phyloP scores from a whole-genome alignment of 2,797 vertebrate genomes.

The Tauraco hartlaubi region DNA sequence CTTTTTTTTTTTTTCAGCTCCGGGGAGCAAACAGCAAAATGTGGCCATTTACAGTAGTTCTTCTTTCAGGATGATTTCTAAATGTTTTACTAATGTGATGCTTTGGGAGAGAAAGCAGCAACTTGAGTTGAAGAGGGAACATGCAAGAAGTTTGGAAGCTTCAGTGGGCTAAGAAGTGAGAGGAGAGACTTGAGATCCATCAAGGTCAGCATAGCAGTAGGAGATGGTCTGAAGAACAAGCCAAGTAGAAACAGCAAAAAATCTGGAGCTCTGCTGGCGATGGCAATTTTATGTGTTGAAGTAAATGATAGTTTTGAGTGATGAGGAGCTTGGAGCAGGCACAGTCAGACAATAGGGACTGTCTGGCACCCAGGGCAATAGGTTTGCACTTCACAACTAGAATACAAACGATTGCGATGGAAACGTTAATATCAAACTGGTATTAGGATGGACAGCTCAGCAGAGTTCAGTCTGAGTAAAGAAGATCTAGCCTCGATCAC shows the following conservation, averaged over 20 bases:
- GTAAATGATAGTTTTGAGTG: neutral
- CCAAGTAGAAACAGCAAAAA: neutral
- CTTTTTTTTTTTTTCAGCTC: neutral
- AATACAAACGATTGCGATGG: rapidly evolving
- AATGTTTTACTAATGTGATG: neutral
- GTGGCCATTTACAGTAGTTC: neutral
- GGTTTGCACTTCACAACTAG: neutral
- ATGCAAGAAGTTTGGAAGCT: neutral
- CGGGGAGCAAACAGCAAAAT: neutral
- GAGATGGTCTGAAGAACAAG: neutral
- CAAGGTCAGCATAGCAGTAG: neutral
- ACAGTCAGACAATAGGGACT: neutral
- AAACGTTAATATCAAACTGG: neutral
- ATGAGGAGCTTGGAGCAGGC: neutral
- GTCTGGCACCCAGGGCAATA: neutral
- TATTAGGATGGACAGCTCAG: neutral
- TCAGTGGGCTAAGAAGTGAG: neutral
- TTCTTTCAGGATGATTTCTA: neutral
- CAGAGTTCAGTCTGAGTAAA: neutral
- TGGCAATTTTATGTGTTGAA: neutral
- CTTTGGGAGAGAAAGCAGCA: neutral
- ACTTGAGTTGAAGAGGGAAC: neutral
- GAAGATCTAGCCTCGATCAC: neutral
- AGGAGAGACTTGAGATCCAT: neutral
- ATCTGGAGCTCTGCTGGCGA: neutral